Conservation (phyloP, 53 echinoderm and acorn worm genomes). For the Patiria pectinifera region DNA sequence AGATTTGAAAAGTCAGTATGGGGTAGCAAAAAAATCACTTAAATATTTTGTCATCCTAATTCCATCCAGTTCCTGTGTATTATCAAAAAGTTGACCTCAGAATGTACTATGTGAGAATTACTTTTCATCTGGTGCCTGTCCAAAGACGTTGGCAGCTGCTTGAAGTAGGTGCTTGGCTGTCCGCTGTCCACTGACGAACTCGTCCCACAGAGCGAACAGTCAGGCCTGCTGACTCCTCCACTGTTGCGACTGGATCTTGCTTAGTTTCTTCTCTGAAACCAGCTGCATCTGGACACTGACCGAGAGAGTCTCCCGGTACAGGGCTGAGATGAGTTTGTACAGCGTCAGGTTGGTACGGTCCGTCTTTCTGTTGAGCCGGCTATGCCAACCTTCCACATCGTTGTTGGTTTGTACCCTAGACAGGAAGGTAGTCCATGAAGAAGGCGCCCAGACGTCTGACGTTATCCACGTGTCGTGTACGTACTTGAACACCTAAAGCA, state of each 20-base stretch:
- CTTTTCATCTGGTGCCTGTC: not conserved
- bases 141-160: not conserved
- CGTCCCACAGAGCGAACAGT: slow-evolving; percentile 26
- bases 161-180: slow-evolving; percentile 29
- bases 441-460: not conserved
- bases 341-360: slow-evolving; percentile 21
- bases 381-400: slow-evolving; percentile 58
- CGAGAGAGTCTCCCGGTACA: slow-evolving; percentile 21
- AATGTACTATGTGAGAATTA: too few species aligned
- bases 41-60: too few species aligned
- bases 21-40: too few species aligned
- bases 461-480: slow-evolving; percentile 15
- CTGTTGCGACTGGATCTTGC: not conserved
- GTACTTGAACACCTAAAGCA: slow-evolving; percentile 53
- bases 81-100: too few species aligned
- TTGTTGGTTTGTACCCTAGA: slow-evolving; percentile 54
- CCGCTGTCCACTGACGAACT: slow-evolving; percentile 7
- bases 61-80: too few species aligned
- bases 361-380: not conserved
- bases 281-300: slow-evolving; percentile 17
- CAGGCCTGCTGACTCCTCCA: slow-evolving; percentile 22
- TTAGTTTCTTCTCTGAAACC: slow-evolving; percentile 28
- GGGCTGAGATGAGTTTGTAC: slow-evolving; percentile 1
- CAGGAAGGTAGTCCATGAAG: not conserved
- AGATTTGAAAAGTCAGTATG: too few species aligned